phyloP scores from a whole-genome alignment of 2,797 vertebrate species.

The Nyctalus aviator region DNA sequence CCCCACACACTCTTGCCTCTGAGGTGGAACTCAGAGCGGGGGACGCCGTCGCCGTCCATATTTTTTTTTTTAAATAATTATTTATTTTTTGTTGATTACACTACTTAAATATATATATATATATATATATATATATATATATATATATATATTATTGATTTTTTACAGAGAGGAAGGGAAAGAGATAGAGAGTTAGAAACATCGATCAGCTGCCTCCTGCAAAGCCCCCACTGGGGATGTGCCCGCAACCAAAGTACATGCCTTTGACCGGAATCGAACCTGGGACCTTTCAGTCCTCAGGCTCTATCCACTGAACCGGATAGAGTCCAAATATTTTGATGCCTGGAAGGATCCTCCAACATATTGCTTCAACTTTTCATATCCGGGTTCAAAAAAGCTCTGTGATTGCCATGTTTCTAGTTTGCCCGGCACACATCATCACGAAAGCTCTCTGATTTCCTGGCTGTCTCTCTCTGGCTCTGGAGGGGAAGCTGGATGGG shows the following conservation, averaged over 20 bases:
- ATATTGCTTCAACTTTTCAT: neutral
- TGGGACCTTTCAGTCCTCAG: too few species aligned
- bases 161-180: too few species aligned
- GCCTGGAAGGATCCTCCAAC: neutral
- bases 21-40: neutral
- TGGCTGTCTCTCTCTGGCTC: neutral
- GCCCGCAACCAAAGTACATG: too few species aligned
- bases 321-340: neutral
- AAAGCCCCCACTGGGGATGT: too few species aligned
- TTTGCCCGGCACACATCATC: neutral
- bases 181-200: too few species aligned
- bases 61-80: neutral
- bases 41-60: neutral
- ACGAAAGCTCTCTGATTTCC: neutral
- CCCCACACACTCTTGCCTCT: neutral
- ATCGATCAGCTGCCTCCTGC: too few species aligned
- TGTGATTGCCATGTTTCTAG: neutral
- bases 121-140: too few species aligned
- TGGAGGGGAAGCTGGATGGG: neutral
- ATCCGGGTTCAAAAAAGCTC: neutral
- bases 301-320: too few species aligned
- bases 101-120: too few species aligned
- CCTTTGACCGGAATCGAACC: too few species aligned
- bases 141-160: too few species aligned
- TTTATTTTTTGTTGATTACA: too few species aligned